Base-by-base conservation (phyloP, 1,140 invertebrate genomes). In the Apis laboriosa region DNA sequence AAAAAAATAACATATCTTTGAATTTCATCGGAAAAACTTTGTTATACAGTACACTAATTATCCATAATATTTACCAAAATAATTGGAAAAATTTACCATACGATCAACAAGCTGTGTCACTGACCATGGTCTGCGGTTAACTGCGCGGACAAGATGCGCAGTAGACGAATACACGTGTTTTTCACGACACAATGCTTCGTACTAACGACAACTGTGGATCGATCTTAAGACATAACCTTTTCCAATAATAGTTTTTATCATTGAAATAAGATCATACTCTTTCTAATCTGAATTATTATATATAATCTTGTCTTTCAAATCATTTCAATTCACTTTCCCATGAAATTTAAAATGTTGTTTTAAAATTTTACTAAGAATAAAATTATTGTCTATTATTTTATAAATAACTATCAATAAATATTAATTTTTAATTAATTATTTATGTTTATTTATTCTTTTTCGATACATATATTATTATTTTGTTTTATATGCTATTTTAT, bases 111-210 rank as follows among this genome's bases (percentile, higher is more conserved):
- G 19, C 63, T 53, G 72, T 53, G 63, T 34, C 79, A 53, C 51
- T 56, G n/a, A 60, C 72, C 55, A 51, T 43, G 63, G 49, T n/a
- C 58, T 53, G 12, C n/a, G 34, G 53, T 51, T 11, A 66, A 81
- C 63, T 81, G 79, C 53, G 60, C 63, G n/a, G 9, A 17, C 1
- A 28, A 5, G 51, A n/a, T 55, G 78, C 79, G 71, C 71, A 11
- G 61, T 51, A 17, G 4, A 17, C 1, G 9, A 9, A 19, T 70
- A 61, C 78, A 66, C 79, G 79, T 80, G 71, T 66, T 56, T 21
- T 9, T 49, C 9, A 11, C 17, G 9, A 7, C 58, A n/a, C n/a
- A 43, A 11, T 34, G 56, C 13, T 72, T 28, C 28, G 60, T n/a
- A 19, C 43, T 49, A 58, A 24, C 43, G n/a, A 21, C 66, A 51